phyloP scores from a whole-genome alignment of 2,888 invertebrate genomes.

The Dryobotodes eremita region DNA sequence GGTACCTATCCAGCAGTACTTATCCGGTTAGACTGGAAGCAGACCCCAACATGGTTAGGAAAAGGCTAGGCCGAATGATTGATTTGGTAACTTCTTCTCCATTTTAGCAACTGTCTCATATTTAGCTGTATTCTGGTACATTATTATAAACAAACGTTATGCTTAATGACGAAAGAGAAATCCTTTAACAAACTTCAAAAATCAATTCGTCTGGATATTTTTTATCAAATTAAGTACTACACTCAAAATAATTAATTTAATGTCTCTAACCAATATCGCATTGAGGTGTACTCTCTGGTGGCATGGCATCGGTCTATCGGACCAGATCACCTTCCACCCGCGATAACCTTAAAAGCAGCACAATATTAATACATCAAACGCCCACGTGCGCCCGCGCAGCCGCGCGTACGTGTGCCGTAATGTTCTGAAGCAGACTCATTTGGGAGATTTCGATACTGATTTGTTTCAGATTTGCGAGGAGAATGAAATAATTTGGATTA shows the following conservation, averaged over 20 bases:
- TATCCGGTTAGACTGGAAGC: not conserved
- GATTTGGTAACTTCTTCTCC: not conserved
- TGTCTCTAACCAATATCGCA: constrained; percentile 44
- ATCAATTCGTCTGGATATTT: not conserved
- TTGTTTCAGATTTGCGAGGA: constrained; percentile 39
- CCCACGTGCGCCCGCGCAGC: constrained; percentile 82
- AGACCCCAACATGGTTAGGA: not conserved
- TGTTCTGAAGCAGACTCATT: constrained; percentile 43
- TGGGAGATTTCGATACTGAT: constrained; percentile 41
- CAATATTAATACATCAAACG: constrained; percentile 90
- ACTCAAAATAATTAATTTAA: not conserved
- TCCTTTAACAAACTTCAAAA: not conserved
- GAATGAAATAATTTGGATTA: constrained; percentile 27
- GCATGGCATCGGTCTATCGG: constrained; percentile 88
- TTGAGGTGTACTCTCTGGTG: constrained; percentile 75
- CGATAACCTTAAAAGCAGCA: constrained; percentile 90
- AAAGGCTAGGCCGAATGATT: not conserved
- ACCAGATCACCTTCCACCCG: constrained; percentile 90
- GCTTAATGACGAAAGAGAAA: not conserved
- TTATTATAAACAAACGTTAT: not conserved
- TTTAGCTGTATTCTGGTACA: not conserved
- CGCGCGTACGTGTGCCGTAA: constrained; percentile 42
- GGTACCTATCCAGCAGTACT: not conserved
- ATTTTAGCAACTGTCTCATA: not conserved
- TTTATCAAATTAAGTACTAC: too few species aligned